phyloP scores from a whole-genome alignment of 2,797 vertebrate genomes.

The Peromyscus attwateri region DNA sequence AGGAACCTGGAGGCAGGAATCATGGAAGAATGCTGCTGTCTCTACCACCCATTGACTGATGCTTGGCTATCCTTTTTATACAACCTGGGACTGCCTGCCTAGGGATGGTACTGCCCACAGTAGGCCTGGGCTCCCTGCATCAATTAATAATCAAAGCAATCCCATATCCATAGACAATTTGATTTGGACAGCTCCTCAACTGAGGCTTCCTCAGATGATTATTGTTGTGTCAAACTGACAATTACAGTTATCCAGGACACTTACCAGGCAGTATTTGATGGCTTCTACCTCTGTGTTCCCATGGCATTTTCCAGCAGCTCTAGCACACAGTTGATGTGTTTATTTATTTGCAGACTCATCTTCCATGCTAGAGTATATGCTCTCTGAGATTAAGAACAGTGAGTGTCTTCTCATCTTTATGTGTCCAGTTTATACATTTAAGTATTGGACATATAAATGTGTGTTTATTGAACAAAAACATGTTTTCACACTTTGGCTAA shows the following conservation, averaged over 20 bases:
- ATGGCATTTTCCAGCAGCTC: background rate
- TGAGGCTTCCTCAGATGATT: background rate
- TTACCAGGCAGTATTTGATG: background rate
- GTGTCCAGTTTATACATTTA: background rate
- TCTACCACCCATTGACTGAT: background rate
- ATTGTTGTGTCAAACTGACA: background rate
- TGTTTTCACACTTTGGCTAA: constrained; percentile 58
- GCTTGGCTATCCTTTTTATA: background rate
- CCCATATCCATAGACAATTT: background rate
- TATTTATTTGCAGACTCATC: background rate
- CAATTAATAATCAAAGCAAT: background rate
- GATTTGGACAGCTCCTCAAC: background rate
- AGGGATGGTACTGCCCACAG: background rate
- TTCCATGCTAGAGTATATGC: background rate
- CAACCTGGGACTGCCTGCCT: background rate
- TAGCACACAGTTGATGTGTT: background rate
- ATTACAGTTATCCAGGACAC: background rate
- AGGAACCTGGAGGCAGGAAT: background rate
- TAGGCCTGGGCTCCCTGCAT: no score
- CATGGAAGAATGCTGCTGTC: background rate
- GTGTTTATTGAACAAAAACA: constrained; percentile 39
- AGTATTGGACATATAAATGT: background rate
- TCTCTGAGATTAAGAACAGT: background rate
- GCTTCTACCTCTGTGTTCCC: background rate
- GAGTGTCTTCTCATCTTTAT: background rate